These are phyloP conservation scores for Emydoidea blandingii DNA, from an alignment of 2,797 vertebrate genomes.

Conservation along the genomic window DNA sequence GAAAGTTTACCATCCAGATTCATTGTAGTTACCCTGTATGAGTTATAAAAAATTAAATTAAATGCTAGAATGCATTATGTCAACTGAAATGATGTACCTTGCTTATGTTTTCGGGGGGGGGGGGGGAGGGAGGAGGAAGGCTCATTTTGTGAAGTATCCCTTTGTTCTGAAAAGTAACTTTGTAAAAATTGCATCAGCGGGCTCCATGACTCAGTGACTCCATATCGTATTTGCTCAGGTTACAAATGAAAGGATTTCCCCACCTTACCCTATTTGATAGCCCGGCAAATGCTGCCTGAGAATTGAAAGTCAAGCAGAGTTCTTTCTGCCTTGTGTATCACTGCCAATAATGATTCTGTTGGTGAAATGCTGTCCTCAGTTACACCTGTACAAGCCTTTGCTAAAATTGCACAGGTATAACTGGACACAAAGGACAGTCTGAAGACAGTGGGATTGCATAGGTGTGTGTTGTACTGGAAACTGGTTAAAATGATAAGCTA, in stretches of 20 bases:
- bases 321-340: neutral
- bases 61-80: neutral
- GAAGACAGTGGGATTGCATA: too few relatives aligned
- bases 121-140: fast-evolving
- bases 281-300: neutral
- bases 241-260: neutral
- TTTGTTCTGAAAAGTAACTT: neutral
- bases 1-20: neutral
- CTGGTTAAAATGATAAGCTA: too few relatives aligned
- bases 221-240: neutral
- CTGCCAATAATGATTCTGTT: fast-evolving
- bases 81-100: conserved; percentile 6
- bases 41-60: neutral
- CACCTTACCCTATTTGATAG: neutral
- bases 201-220: neutral
- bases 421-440: neutral
- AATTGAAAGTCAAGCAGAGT: neutral
- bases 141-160: neutral
- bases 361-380: too few relatives aligned
- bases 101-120: neutral
- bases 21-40: neutral
- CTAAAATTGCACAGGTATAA: neutral
- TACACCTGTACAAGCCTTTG: neutral
- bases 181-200: neutral
- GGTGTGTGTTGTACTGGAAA: too few relatives aligned